Conservation (phyloP, 1,140 invertebrate species). For the Mycetomoellerius zeteki region DNA sequence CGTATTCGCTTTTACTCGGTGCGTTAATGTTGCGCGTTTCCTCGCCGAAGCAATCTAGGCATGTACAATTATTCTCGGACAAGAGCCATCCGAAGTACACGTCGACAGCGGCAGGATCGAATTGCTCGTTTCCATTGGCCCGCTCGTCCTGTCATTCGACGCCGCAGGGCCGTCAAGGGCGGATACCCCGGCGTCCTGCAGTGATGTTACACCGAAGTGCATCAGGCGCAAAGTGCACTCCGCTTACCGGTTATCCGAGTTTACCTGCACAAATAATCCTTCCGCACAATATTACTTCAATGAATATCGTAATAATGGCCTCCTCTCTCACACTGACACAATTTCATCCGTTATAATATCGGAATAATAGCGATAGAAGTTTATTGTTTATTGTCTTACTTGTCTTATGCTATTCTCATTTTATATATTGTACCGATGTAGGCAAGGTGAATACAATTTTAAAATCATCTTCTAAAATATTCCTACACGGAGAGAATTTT, state of each 20-base stretch:
- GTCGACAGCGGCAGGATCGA: slow-evolving; percentile 57
- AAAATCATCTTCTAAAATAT: neutral
- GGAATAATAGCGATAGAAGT: neutral
- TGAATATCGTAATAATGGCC: neutral
- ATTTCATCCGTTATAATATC: neutral
- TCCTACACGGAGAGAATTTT: too few species aligned
- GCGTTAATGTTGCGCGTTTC: slow-evolving; percentile 34
- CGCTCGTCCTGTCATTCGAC: slow-evolving; percentile 57
- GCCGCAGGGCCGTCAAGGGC: slow-evolving; percentile 56
- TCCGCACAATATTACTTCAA: neutral
- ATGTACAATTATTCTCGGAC: slow-evolving; percentile 60
- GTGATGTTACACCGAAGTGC: slow-evolving; percentile 51
- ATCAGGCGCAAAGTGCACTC: slow-evolving; percentile 58
- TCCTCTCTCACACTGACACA: neutral
- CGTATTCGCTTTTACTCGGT: slow-evolving; percentile 33
- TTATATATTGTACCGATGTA: neutral
- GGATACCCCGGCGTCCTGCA: slow-evolving; percentile 40
- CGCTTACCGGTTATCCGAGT: slow-evolving; percentile 23
- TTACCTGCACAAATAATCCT: slow-evolving; percentile 53
- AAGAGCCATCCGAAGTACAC: slow-evolving; percentile 51
- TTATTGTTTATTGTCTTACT: neutral
- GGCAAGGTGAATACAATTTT: neutral
- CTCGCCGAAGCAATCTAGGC: slow-evolving; percentile 47
- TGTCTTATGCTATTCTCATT: neutral
- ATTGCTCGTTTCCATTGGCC: slow-evolving; percentile 62